A percentile compares a stretch with the other conserved stretches of the same genome.
Conservation (phyloP, 2,113 vertebrate species). For the Phocoena phocoena region DNA sequence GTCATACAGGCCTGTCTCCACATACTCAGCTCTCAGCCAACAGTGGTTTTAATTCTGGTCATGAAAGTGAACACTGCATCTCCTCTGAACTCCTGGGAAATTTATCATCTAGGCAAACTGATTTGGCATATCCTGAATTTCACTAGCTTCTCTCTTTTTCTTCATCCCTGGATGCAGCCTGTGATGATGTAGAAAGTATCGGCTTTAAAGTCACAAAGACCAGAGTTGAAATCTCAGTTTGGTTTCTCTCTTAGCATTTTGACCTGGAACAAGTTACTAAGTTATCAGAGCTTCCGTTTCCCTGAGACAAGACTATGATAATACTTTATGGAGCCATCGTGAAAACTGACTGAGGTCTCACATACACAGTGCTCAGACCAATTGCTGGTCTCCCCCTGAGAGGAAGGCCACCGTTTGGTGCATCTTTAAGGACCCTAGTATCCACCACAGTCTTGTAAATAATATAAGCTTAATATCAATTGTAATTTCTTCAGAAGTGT, state of each 20-base stretch:
- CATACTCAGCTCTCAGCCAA: background rate
- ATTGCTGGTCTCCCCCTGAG: background rate
- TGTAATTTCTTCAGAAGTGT: background rate
- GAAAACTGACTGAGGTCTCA: background rate
- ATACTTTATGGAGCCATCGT: background rate
- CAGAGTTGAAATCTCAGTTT: background rate
- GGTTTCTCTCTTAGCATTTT: background rate
- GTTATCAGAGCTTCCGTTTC: background rate
- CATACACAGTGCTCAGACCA: background rate
- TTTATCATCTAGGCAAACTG: background rate
- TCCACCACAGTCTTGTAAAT: background rate
- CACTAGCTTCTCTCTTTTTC: background rate
- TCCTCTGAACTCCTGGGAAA: background rate
- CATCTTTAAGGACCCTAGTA: background rate
- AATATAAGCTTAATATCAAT: background rate
- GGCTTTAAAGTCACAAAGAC: background rate
- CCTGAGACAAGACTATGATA: background rate
- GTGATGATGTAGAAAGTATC: background rate
- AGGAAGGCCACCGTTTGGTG: background rate
- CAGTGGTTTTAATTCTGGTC: background rate
- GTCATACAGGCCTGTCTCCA: fast-evolving
- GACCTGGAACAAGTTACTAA: background rate
- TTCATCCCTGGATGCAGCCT: background rate
- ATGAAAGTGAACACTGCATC: no score
- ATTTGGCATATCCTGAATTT: background rate